phyloP scores from a whole-genome alignment of 2,113 vertebrate genomes.

The Petromus typicus region DNA sequence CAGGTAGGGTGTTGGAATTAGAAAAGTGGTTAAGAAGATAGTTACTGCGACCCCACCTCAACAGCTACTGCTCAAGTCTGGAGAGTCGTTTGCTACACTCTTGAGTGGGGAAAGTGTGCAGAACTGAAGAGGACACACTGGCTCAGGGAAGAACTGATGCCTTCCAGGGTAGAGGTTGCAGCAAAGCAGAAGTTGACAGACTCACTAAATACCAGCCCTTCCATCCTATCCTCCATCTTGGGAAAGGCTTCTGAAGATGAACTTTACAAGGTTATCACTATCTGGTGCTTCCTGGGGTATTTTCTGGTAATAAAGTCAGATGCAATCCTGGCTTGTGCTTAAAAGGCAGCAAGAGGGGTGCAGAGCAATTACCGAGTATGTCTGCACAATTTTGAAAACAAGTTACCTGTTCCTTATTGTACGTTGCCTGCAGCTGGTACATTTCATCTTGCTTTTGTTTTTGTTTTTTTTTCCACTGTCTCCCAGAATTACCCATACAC shows the following conservation, averaged over 20 bases:
- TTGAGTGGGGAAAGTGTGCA: background rate
- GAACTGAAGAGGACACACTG: background rate
- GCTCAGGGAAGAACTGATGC: background rate
- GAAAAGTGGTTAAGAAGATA: background rate
- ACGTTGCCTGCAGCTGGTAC: background rate
- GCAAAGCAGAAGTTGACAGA: background rate
- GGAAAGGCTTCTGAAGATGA: background rate
- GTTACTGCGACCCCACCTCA: background rate
- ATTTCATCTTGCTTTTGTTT: background rate
- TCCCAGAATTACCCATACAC: background rate
- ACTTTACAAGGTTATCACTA: constrained; percentile 29
- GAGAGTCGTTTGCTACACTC: background rate
- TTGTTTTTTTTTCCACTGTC: background rate
- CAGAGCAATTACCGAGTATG: fast-evolving
- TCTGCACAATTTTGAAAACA: background rate
- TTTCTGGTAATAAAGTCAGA: background rate
- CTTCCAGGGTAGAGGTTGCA: background rate
- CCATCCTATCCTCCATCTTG: background rate
- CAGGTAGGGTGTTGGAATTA: background rate
- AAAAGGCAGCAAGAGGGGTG: background rate
- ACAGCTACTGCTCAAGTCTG: background rate
- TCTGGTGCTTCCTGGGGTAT: background rate
- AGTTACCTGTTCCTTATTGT: background rate
- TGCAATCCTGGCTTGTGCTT: background rate
- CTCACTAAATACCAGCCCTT: background rate